Evolutionary conservation across 2,113 vertebrate genomes (phyloP).

Genomic region (Setophaga coronata): DNA sequence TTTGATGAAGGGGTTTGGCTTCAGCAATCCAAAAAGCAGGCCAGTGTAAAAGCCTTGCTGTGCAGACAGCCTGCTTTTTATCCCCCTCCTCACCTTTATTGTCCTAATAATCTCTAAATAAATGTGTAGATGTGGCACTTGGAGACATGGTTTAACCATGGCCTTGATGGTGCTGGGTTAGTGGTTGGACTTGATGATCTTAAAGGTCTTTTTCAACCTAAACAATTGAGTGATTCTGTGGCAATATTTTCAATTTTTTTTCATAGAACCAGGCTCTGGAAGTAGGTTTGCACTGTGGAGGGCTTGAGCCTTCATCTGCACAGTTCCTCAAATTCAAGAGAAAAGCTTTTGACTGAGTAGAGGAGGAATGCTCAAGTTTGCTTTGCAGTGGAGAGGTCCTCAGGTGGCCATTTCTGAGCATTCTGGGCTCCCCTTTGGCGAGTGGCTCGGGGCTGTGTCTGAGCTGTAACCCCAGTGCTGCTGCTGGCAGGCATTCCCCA

Average conservation of each 20-base stretch:
- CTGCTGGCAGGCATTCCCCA: slow-evolving; percentile 37
- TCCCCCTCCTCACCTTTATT: not conserved
- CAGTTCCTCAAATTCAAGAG: not conserved
- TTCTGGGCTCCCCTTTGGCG: not conserved
- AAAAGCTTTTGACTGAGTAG: not conserved
- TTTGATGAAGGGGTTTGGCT: not conserved
- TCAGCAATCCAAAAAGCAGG: not conserved
- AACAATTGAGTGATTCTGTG: not conserved
- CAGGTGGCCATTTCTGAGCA: not conserved
- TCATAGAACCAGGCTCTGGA: not conserved
- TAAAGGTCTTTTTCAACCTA: not conserved
- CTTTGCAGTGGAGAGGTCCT: not conserved
- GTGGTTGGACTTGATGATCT: not conserved
- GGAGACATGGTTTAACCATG: not conserved
- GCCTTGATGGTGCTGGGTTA: not conserved
- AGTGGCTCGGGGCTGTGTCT: not conserved
- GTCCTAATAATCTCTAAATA: not conserved
- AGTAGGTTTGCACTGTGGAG: not conserved
- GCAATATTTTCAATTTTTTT: not conserved
- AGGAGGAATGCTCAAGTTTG: not conserved
- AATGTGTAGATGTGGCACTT: not conserved
- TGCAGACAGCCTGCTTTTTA: not conserved
- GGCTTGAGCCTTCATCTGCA: not conserved
- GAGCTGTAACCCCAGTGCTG: not conserved
- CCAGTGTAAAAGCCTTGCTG: not conserved